phyloP scores from a whole-genome alignment of 2,888 invertebrate genomes.

The Pasiphila rectangulata region DNA sequence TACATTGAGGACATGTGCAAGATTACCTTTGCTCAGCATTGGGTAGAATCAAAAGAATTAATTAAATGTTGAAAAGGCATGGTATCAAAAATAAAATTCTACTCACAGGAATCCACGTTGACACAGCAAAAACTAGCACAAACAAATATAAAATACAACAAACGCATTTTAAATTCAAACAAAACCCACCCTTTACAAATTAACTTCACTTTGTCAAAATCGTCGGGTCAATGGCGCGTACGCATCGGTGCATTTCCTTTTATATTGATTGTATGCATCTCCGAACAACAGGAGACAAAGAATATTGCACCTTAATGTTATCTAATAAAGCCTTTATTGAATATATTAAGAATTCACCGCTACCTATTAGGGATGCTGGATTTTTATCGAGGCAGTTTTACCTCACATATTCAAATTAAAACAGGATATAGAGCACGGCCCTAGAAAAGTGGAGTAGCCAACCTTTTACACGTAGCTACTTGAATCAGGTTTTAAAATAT shows the following conservation, averaged over 20 bases:
- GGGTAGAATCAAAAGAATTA: too few relatives aligned
- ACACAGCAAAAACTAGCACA: constrained; percentile 24
- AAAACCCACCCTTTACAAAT: too few relatives aligned
- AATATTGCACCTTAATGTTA: background rate
- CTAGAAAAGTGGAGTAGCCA: too few relatives aligned
- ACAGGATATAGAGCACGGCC: too few relatives aligned
- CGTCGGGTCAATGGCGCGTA: constrained; percentile 14
- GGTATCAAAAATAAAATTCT: background rate
- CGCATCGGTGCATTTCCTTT: constrained; percentile 16
- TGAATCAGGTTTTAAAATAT: background rate
- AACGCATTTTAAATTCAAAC: constrained; percentile 23
- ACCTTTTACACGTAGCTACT: too few relatives aligned
- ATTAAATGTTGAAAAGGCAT: background rate
- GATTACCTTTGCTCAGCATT: too few relatives aligned
- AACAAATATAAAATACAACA: constrained; percentile 24
- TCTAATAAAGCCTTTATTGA: background rate
- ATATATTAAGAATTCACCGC: background rate
- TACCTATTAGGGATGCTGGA: background rate
- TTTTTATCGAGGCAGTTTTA: background rate
- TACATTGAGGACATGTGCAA: too few relatives aligned
- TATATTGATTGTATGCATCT: constrained; percentile 17
- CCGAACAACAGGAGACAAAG: background rate
- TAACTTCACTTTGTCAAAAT: constrained; percentile 16
- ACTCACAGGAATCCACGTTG: constrained; percentile 25
- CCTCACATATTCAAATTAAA: background rate